These are phyloP conservation scores for Macaca fascicularis DNA, from an alignment of 2,113 vertebrate genomes.

Conservation along the genomic window T2T-MFA8v1.1 NC_088381.1:122610001-122610500, in stretches of 20 bases:
- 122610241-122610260: slow-evolving; percentile 37
- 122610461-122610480: not conserved
- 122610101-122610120: slow-evolving; percentile 48
- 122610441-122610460: not conserved
- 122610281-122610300: slow-evolving; percentile 35
- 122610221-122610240: not conserved
- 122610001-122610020: not conserved
- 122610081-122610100: slow-evolving; percentile 12
- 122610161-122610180: slow-evolving; percentile 47
- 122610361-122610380: slow-evolving; percentile 16
- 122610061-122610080: not conserved
- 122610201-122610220: slow-evolving; percentile 5
- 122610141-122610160: slow-evolving; percentile 49
- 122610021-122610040: not conserved
- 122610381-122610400: slow-evolving; percentile 39
- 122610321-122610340: not conserved
- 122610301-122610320: slow-evolving; percentile 42
- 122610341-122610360: slow-evolving; percentile 18
- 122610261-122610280: slow-evolving; percentile 61
- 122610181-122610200: slow-evolving; percentile 49
- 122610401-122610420: not conserved
- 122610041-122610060: not conserved
- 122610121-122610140: slow-evolving; percentile 56
- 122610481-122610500: slow-evolving; percentile 7
- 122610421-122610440: not conserved